Base-by-base conservation (phyloP, 2,888 invertebrate species). In the Antheraea yamamai region DNA sequence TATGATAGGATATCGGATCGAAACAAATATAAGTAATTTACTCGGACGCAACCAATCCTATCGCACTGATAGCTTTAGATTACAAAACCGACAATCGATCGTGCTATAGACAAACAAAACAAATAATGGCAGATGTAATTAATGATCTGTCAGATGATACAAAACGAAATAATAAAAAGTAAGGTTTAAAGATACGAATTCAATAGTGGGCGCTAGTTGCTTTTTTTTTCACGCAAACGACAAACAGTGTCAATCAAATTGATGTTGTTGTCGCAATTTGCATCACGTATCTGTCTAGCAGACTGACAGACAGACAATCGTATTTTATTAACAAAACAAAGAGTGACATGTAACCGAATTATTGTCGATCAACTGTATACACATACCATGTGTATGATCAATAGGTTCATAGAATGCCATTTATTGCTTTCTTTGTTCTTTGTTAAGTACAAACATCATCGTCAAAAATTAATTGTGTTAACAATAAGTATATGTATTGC, bases 241-340 rank as follows among this genome's bases (percentile, higher is more conserved):
- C 81, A 83, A 86, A 86, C 82, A 80, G 83, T 83, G 90, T 87
- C 89, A 88, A 78, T 89, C 88, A 87, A 85, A 84, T 76, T 78
- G 78, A 83, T 85, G 83, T 85, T 84, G 81, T 81, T 84, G 88
- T 87, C 83, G 79, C 83, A 81, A 82, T 80, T 81, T 78, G 58
- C 77, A 78, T 79, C 82, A 81, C 79, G 78, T 78, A 68, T 80
- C 78, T 80, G 80, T 79, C 76, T 84, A 85, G 85, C 82, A 88
- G 88, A 90, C 88, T 88, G 80, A 85, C 83, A 82, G 72, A 80
- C 79, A 80, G 81, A 91, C 87, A 88, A 88, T 87, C 82, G 81
- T 80, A 81, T 85, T 87, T 84, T 83, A 88, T 89, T 86, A 82
- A 84, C 78, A 79, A 85, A 81, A 85, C 84, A 86, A 85, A 83